Evolutionary conservation across 1,140 invertebrate species (phyloP).

Genomic region (Lasioglossum albipes): DNA sequence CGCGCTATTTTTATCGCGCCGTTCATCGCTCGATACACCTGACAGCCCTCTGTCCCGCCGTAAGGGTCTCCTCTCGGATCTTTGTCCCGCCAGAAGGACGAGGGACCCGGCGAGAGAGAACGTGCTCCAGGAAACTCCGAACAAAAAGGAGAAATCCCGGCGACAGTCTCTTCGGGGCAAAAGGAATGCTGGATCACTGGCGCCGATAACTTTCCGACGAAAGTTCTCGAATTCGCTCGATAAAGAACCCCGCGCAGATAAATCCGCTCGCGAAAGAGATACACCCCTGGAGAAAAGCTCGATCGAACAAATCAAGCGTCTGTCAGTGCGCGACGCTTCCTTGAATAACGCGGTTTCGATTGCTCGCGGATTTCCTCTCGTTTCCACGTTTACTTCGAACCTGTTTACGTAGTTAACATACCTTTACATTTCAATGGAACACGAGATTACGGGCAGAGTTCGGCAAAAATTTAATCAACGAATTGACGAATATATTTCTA

Average conservation of each 20-base stretch:
- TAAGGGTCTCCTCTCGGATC: constrained; percentile 28
- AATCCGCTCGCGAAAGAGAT: background rate
- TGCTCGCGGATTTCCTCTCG: too few species aligned
- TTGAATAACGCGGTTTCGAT: too few species aligned
- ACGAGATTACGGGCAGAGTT: too few species aligned
- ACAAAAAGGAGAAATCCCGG: background rate
- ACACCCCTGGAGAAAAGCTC: too few species aligned
- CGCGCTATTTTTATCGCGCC: constrained; percentile 56
- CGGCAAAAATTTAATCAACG: too few species aligned
- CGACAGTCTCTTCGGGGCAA: background rate
- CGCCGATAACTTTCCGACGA: background rate
- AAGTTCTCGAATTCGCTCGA: constrained; percentile 17
- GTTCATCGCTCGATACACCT: constrained; percentile 38
- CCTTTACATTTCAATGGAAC: too few species aligned
- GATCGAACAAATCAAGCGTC: too few species aligned
- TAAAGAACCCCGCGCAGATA: constrained; percentile 17
- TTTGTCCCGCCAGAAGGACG: constrained; percentile 44
- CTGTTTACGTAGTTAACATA: too few species aligned
- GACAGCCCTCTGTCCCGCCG: background rate
- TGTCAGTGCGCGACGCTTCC: too few species aligned
- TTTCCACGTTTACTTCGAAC: too few species aligned
- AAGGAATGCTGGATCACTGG: constrained; percentile 28
- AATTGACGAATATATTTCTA: too few species aligned
- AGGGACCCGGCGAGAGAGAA: background rate
- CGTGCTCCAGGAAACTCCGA: background rate